Percentiles rank a stretch among this genome's conserved stretches.
phyloP scores from a whole-genome alignment of 2,797 vertebrate species.

The Leptatherina wallacei region DNA sequence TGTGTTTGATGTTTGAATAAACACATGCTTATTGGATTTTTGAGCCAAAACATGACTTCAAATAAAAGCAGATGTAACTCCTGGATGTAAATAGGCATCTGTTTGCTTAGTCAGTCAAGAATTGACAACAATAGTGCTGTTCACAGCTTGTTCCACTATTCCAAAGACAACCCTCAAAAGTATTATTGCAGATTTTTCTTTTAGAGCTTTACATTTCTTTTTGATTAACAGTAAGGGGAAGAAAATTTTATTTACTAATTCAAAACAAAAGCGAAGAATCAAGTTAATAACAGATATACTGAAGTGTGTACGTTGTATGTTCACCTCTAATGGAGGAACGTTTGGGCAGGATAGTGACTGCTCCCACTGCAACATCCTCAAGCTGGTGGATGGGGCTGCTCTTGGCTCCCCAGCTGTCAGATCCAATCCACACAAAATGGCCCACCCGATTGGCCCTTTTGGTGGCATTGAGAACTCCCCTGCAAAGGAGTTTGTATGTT shows the following conservation, averaged over 20 bases:
- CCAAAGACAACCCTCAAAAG: too few relatives aligned
- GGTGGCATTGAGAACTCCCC: constrained; percentile 92
- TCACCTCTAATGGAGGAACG: constrained; percentile 93
- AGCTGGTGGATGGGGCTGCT: constrained; percentile 87
- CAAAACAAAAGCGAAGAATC: not conserved
- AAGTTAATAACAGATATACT: not conserved
- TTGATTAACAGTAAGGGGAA: not conserved
- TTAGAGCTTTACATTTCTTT: not conserved
- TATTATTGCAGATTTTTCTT: too few relatives aligned
- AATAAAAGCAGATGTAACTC: too few relatives aligned
- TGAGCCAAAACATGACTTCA: not conserved
- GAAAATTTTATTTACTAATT: not conserved
- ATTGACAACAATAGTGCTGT: too few relatives aligned
- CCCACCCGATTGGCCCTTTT: constrained; percentile 92
- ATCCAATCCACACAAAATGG: constrained; percentile 96
- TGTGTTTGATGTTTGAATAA: not conserved
- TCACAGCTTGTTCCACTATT: too few relatives aligned
- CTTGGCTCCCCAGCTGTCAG: constrained; percentile 96
- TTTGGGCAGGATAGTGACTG: constrained; percentile 94
- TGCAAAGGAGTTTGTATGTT: constrained; percentile 71
- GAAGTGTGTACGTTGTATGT: not conserved
- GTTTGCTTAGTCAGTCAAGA: too few relatives aligned
- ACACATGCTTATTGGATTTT: not conserved
- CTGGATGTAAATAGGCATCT: too few relatives aligned
- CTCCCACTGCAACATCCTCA: constrained; percentile 91